Evolutionary conservation across 2,113 vertebrate genomes (phyloP).

Genomic region (Nesogale talazaci): DNA sequence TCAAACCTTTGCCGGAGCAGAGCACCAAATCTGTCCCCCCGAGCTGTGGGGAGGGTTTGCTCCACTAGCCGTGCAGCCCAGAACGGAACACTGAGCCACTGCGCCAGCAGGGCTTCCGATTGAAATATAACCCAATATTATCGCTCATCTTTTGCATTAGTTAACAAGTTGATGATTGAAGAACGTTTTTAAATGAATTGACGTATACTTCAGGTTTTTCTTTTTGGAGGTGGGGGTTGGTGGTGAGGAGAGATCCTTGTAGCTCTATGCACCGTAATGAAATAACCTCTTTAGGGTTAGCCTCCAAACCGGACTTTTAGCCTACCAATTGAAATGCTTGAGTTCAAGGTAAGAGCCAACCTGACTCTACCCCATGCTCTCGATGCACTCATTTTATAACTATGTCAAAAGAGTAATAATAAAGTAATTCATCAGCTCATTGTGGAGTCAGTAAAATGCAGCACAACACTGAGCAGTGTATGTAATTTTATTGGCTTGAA

Average conservation of each 20-base stretch:
- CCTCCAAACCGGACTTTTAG: constrained; percentile 44
- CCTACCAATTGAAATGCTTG: constrained; percentile 25
- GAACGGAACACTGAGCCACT: neutral
- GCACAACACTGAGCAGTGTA: constrained; percentile 37
- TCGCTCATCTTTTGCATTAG: constrained; percentile 67
- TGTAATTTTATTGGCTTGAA: constrained; percentile 60
- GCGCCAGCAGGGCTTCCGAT: neutral
- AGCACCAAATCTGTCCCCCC: neutral
- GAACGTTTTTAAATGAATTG: constrained; percentile 61
- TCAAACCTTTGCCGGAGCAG: neutral
- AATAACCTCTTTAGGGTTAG: neutral
- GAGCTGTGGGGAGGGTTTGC: neutral
- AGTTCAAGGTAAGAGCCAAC: constrained; percentile 53
- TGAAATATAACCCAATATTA: constrained; percentile 11
- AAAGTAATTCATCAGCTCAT: constrained; percentile 49
- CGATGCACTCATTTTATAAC: constrained; percentile 49
- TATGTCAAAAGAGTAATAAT: constrained; percentile 30
- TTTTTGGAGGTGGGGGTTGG: no score
- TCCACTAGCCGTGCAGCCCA: neutral
- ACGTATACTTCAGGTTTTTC: no score
- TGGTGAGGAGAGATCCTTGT: neutral
- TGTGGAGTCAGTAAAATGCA: constrained; percentile 65
- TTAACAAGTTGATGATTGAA: constrained; percentile 64
- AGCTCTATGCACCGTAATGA: neutral
- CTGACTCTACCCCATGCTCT: constrained; percentile 6